Conservation (phyloP, 1,140 invertebrate genomes). For the Andricus grossulariae region DNA sequence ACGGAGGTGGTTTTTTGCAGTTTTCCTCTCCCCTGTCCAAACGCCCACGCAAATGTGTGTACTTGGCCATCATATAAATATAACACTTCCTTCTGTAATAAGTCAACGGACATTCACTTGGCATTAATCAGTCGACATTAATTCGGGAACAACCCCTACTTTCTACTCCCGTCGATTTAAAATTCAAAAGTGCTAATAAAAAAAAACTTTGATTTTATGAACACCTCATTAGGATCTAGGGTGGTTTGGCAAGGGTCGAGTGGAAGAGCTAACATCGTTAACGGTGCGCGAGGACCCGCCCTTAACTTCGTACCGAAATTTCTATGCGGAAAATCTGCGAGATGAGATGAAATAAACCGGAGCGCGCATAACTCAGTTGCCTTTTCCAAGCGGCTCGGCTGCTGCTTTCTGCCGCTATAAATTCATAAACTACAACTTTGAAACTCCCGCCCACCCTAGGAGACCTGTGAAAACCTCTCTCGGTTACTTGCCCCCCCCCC, state of each 20-base stretch:
- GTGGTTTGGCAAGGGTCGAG: neutral
- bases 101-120: too few relatives aligned
- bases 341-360: constrained; percentile 68
- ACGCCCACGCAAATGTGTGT: too few relatives aligned
- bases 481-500: constrained; percentile 56
- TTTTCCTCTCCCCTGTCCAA: too few relatives aligned
- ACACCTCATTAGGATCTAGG: too few relatives aligned
- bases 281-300: constrained; percentile 46
- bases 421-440: constrained; percentile 75
- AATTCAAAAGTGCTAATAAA: too few relatives aligned
- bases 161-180: too few relatives aligned
- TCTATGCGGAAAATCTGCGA: constrained; percentile 66
- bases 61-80: too few relatives aligned
- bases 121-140: too few relatives aligned
- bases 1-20: too few relatives aligned
- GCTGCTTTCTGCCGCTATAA: constrained; percentile 72
- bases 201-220: too few relatives aligned
- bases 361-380: constrained; percentile 64
- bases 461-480: constrained; percentile 62
- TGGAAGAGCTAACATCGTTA: constrained; percentile 40
- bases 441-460: constrained; percentile 51
- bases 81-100: too few relatives aligned
- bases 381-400: constrained; percentile 58
- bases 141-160: too few relatives aligned
- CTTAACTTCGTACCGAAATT: constrained; percentile 58